Conservation (phyloP, 2,888 invertebrate species). For the Polydrusus cervinus region DNA sequence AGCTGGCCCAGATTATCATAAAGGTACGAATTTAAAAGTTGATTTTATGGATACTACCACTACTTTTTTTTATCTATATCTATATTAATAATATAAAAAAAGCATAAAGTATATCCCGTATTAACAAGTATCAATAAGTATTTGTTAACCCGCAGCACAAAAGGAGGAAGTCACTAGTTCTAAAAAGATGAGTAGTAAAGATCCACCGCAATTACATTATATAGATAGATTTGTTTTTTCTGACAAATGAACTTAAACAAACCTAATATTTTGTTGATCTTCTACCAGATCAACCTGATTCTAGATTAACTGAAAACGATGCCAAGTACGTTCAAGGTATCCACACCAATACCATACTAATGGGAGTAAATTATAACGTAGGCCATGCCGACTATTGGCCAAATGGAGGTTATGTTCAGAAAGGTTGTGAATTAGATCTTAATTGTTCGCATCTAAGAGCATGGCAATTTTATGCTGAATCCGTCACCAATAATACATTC, state of each 20-base stretch:
- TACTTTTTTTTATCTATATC: no score
- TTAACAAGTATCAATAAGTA: no score
- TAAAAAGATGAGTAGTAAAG: no score
- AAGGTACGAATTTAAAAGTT: slow-evolving; percentile 41
- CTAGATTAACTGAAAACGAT: slow-evolving; percentile 23
- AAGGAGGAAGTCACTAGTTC: no score
- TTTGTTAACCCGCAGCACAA: no score
- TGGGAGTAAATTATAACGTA: slow-evolving; percentile 55
- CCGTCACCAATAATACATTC: slow-evolving; percentile 62
- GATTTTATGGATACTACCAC: no score
- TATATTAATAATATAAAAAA: no score
- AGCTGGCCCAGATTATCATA: slow-evolving; percentile 52
- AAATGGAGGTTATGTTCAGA: slow-evolving; percentile 64
- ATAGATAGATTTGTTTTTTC: no score
- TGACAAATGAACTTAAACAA: no score
- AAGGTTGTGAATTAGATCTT: slow-evolving; percentile 63
- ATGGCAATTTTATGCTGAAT: slow-evolving; percentile 69
- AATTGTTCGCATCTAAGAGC: slow-evolving; percentile 70
- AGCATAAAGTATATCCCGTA: no score
- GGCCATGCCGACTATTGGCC: slow-evolving; percentile 66
- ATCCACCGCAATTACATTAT: no score
- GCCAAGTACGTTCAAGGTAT: slow-evolving; percentile 59
- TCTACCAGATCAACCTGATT: background rate
- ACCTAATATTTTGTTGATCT: slow-evolving; percentile 58
- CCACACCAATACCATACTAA: slow-evolving; percentile 59